Conservation (phyloP, 2,797 vertebrate genomes). For the Peromyscus aztecus region DNA sequence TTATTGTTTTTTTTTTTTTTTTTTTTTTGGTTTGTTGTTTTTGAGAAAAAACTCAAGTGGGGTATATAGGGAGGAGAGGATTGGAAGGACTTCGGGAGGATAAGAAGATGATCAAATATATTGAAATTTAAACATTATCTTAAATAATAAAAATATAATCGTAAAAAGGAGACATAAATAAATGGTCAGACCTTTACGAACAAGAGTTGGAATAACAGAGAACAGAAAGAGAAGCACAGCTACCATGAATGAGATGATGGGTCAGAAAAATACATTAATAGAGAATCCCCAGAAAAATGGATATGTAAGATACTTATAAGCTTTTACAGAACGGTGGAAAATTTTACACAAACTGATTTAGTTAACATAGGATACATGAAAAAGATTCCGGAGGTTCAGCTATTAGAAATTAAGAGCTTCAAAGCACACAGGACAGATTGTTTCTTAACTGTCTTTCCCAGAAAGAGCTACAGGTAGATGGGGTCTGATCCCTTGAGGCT, state of each 20-base stretch:
- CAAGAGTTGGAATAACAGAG: not conserved
- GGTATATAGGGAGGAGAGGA: not conserved
- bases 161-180: not conserved
- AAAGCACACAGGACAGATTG: not conserved
- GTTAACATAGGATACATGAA: not conserved
- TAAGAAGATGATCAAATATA: not conserved
- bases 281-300: not conserved
- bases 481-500: not conserved
- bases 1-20: not conserved
- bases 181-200: not conserved
- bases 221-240: not conserved
- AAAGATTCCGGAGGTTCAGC: not conserved
- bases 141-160: not conserved
- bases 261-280: not conserved
- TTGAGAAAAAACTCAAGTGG: not conserved
- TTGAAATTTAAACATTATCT: not conserved
- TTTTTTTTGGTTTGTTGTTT: not conserved
- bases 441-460: not conserved
- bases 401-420: not conserved
- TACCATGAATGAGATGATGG: too few species aligned
- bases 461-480: not conserved
- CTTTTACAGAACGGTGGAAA: not conserved
- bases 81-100: not conserved
- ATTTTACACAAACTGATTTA: not conserved
- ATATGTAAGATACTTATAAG: not conserved